Conservation (phyloP, 2,888 invertebrate species). For the Tridacna gigas region DNA sequence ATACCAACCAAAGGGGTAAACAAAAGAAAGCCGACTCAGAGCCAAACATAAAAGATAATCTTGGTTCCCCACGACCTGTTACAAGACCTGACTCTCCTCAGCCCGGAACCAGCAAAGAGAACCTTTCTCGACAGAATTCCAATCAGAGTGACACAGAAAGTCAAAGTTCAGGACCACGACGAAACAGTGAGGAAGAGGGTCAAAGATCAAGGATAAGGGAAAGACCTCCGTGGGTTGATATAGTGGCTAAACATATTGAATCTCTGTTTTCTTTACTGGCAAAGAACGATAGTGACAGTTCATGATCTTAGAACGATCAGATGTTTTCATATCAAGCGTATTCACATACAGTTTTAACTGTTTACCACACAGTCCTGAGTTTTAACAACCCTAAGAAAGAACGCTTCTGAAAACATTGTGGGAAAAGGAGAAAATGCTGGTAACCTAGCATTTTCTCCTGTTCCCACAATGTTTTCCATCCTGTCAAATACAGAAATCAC, state of each 20-base stretch:
- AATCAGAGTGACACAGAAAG: slow-evolving; percentile 37
- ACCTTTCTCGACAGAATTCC: slow-evolving; percentile 28
- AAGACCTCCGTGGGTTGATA: slow-evolving; percentile 75
- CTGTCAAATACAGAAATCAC: too few species aligned
- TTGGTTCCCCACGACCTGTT: slow-evolving; percentile 62
- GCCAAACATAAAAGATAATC: slow-evolving; percentile 61
- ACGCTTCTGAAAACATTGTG: not conserved
- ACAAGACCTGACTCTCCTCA: slow-evolving; percentile 59
- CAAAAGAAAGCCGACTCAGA: slow-evolving; percentile 46
- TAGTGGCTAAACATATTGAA: slow-evolving; percentile 79
- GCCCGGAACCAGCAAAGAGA: slow-evolving; percentile 59
- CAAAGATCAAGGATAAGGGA: slow-evolving; percentile 63
- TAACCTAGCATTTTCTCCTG: not conserved
- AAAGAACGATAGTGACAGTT: slow-evolving; percentile 45
- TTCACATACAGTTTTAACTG: not conserved
- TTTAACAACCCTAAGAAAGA: not conserved
- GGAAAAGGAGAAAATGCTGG: not conserved
- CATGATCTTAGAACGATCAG: not conserved
- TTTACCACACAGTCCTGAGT: not conserved
- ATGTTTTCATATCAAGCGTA: not conserved
- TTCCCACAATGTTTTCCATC: not conserved
- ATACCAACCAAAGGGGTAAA: slow-evolving; percentile 13
- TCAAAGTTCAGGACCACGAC: slow-evolving; percentile 18
- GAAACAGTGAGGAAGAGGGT: slow-evolving; percentile 31
- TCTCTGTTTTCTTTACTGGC: slow-evolving; percentile 65